These are phyloP conservation scores for Oscheius sp. DNA, from an alignment of 2,888 invertebrate genomes.

Conservation along the genomic window DNA sequence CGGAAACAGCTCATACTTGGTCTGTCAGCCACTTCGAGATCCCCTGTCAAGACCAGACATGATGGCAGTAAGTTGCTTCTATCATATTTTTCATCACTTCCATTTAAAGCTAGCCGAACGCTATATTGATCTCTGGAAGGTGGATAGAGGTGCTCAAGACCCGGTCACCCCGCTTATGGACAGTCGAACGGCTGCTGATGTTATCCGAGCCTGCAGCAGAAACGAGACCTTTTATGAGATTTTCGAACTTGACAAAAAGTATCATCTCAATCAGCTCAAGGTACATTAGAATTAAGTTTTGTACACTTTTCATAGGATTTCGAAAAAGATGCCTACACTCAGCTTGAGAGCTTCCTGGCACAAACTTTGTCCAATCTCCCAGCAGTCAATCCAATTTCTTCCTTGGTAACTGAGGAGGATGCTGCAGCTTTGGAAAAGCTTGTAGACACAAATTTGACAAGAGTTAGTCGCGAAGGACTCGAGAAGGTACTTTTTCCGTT, in stretches of 20 bases:
- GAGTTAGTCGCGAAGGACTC: conserved; percentile 48
- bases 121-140: conserved; percentile 58
- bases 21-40: conserved; percentile 68
- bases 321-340: conserved; percentile 50
- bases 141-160: conserved; percentile 37
- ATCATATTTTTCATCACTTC: neutral
- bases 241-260: conserved; percentile 68
- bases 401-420: conserved; percentile 36
- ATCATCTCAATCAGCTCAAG: conserved; percentile 60
- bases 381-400: conserved; percentile 24
- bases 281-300: conserved; percentile 25
- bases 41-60: conserved; percentile 65
- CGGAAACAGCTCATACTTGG: conserved; percentile 63
- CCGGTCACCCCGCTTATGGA: conserved; percentile 48
- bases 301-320: conserved; percentile 45
- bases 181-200: conserved; percentile 58
- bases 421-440: conserved; percentile 49
- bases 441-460: conserved; percentile 52
- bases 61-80: conserved; percentile 54
- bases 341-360: conserved; percentile 47
- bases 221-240: conserved; percentile 70
- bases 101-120: conserved; percentile 65
- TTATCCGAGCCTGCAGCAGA: conserved; percentile 60
- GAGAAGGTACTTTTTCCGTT: conserved; percentile 41
- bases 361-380: conserved; percentile 51